Percentiles rank a stretch among this genome's conserved stretches.
Conservation (phyloP, 2,888 invertebrate species). For the Chaetogeoica ovagalla region DNA sequence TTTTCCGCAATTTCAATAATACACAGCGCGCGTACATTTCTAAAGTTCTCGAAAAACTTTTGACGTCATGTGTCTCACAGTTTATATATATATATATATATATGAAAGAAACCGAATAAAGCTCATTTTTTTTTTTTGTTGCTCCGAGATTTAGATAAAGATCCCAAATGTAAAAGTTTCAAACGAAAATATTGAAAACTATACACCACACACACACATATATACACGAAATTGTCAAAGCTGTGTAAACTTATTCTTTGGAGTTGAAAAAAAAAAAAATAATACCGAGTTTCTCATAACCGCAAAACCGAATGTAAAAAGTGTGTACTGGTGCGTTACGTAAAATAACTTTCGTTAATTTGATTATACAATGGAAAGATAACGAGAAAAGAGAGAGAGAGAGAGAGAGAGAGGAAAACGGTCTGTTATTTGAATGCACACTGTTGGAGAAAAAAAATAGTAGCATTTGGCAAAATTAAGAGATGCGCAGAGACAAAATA, state of each 20-base stretch:
- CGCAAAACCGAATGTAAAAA: conserved; percentile 38
- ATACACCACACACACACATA: neutral
- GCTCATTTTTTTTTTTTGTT: conserved; percentile 9
- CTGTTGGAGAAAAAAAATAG: conserved; percentile 19
- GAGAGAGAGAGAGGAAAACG: neutral
- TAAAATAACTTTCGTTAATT: conserved; percentile 48
- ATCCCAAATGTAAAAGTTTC: conserved; percentile 41
- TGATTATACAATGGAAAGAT: conserved; percentile 39
- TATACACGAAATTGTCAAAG: conserved; percentile 42
- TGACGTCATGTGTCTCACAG: conserved; percentile 16
- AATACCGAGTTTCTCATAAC: conserved; percentile 41
- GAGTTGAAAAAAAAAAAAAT: conserved; percentile 8
- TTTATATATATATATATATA: neutral
- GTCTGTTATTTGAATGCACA: conserved; percentile 26
- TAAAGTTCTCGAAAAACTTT: conserved; percentile 29
- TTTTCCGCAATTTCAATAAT: neutral
- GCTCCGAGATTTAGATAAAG: conserved; percentile 37
- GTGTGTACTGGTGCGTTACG: conserved; percentile 49
- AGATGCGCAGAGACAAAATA: conserved; percentile 28
- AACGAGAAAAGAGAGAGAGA: neutral
- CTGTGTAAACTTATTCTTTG: conserved; percentile 40
- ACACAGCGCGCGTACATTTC: conserved; percentile 1
- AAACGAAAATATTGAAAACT: conserved; percentile 37
- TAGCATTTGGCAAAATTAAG: conserved; percentile 34
- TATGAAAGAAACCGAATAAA: conserved; percentile 28